Percentiles rank a stretch among this genome's conserved stretches.
Evolutionary conservation across 2,797 vertebrate species (phyloP).

Genomic region (Pantherophis alleghaniensis): DNA sequence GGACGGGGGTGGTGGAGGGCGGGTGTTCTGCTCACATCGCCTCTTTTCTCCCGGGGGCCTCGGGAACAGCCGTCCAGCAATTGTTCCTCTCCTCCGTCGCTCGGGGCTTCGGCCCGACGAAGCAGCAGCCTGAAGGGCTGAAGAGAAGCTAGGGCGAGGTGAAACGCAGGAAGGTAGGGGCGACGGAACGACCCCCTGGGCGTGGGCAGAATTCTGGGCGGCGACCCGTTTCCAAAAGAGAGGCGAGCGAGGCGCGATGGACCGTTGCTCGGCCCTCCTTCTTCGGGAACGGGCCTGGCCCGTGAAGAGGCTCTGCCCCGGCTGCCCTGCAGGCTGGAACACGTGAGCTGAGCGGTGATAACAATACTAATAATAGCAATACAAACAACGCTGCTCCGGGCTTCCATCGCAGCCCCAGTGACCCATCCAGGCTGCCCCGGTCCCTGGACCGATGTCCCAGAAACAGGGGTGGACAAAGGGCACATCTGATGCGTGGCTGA

Average conservation of each 20-base stretch:
- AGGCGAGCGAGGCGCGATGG: not conserved
- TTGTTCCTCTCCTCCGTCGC: not conserved
- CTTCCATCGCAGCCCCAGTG: not conserved
- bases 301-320: conserved; percentile 45
- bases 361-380: too few relatives aligned
- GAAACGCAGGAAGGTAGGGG: not conserved
- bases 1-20: not conserved
- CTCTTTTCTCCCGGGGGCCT: not conserved
- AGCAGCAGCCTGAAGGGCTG: not conserved
- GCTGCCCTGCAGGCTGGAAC: conserved; percentile 67
- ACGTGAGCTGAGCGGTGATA: not conserved
- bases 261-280: not conserved
- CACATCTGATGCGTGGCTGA: not conserved
- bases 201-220: not conserved
- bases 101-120: not conserved
- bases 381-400: not conserved
- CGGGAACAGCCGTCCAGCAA: not conserved
- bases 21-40: not conserved
- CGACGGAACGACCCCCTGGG: not conserved
- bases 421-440: not conserved
- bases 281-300: not conserved
- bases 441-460: not conserved
- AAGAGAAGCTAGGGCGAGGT: not conserved
- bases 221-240: not conserved
- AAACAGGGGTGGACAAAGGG: not conserved